These are phyloP conservation scores for Channallabes apus DNA, from an alignment of 2,797 vertebrate species.

Conservation along the genomic window DNA sequence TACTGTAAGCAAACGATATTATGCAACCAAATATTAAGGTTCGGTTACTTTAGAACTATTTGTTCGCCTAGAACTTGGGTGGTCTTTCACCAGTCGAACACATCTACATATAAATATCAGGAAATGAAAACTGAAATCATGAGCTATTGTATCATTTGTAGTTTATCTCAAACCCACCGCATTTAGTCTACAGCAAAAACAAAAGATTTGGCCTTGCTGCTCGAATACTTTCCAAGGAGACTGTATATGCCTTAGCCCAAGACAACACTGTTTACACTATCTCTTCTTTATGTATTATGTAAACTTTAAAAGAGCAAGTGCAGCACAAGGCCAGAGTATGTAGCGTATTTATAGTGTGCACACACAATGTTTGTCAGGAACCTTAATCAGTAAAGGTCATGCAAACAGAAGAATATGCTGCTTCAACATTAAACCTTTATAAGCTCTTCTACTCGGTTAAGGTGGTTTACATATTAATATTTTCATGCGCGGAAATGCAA, in stretches of 20 bases:
- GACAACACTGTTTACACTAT: neutral
- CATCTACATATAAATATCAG: neutral
- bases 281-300: slow-evolving; percentile 3
- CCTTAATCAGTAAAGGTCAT: slow-evolving; percentile 25
- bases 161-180: neutral
- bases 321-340: neutral
- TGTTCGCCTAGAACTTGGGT: neutral
- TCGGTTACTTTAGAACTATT: neutral
- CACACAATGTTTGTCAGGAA: slow-evolving; percentile 19
- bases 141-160: neutral
- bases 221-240: neutral
- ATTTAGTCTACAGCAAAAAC: neutral
- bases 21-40: neutral
- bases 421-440: slow-evolving; percentile 25
- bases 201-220: neutral
- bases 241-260: neutral
- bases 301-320: slow-evolving; percentile 4
- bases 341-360: slow-evolving; percentile 12
- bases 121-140: neutral
- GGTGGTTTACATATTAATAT: neutral
- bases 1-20: neutral
- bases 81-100: neutral
- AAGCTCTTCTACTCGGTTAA: slow-evolving; percentile 23
- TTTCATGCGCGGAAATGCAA: neutral
- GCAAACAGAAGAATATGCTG: neutral